Base-by-base conservation (phyloP, 2,113 vertebrate species). In the Tupaia tana region DNA sequence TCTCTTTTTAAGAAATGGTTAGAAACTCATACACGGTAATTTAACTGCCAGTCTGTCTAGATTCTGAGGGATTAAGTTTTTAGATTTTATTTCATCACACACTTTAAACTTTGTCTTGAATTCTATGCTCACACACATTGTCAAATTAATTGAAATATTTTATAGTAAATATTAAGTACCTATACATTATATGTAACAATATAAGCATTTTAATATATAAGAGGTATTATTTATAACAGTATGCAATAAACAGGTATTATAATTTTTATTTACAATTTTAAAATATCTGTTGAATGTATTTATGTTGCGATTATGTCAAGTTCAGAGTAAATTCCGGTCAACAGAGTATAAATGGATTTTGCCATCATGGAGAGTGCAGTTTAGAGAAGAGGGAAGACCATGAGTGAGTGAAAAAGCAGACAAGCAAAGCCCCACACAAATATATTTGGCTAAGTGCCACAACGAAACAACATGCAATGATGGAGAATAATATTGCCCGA, bases 1-100 rank as follows among this genome's bases (percentile, higher is more conserved):
- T 91, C 79, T 84, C 67, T 67, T 95, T 95, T 93, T 82, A 84
- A 86, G 27, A 92, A 96, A 91, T 95, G 43, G 20, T 43, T 78
- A 73, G 86, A 94, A 93, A 94, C 8, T 58, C 70, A 88, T 66
- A 92, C 34, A 80, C 70, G 52, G 2, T 90, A 69, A 83, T 75
- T 93, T 88, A 73, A 74, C 13, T 90, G 19, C 18, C 27, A 29
- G 14, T 81, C 6, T 81, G 58, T 7, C 56, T 89, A 64, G 9
- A 90, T 85, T 95, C 74, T 79, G 56, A 82, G 54, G 56, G 34
- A 61, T 89, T 75, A 71, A 79, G 2, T 71, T 87, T 96, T 86
- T 74, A 71, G 19, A 81, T 19, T 80, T 4, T 89, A 29, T 81
- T 83, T 7, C 27, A 73, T 91, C 9, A 74, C 61, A 75, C 19